Conservation (phyloP, 2,797 vertebrate genomes). For the Sebastes wilsoni region DNA sequence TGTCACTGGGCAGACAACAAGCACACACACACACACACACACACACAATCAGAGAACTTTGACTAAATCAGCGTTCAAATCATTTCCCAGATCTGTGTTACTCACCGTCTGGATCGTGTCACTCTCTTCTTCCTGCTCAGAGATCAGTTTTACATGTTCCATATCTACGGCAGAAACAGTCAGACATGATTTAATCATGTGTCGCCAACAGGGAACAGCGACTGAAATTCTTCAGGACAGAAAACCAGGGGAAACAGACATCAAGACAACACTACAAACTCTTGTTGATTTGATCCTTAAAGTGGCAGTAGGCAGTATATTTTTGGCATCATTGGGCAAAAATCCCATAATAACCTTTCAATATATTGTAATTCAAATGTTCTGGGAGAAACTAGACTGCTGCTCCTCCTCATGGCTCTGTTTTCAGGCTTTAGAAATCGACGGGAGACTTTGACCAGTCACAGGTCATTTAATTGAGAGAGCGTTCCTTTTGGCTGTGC, state of each 20-base stretch:
- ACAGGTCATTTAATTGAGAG: no score
- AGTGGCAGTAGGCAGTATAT: no score
- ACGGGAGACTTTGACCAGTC: no score
- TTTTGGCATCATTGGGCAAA: no score
- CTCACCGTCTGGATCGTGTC: slow-evolving; percentile 28
- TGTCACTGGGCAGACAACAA: slow-evolving; percentile 73
- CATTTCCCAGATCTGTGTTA: slow-evolving; percentile 12
- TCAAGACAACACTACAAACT: not conserved
- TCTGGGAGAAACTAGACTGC: no score
- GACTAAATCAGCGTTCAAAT: slow-evolving; percentile 40
- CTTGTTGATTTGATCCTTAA: not conserved
- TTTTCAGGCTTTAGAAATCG: no score
- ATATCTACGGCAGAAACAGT: not conserved
- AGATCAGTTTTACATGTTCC: slow-evolving; percentile 1
- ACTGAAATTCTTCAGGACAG: not conserved
- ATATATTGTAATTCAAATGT: no score
- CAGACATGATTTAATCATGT: slow-evolving; percentile 1
- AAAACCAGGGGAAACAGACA: not conserved
- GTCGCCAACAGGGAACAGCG: not conserved
- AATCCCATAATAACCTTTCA: no score
- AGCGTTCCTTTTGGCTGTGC: no score
- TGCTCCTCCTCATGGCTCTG: no score
- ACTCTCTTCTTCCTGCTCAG: not conserved
- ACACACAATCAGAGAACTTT: slow-evolving; percentile 33
- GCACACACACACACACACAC: slow-evolving; percentile 20